A percentile compares a stretch with the other conserved stretches of the same genome.
phyloP scores from a whole-genome alignment of 2,888 invertebrate species.

The Catocala fraxini region DNA sequence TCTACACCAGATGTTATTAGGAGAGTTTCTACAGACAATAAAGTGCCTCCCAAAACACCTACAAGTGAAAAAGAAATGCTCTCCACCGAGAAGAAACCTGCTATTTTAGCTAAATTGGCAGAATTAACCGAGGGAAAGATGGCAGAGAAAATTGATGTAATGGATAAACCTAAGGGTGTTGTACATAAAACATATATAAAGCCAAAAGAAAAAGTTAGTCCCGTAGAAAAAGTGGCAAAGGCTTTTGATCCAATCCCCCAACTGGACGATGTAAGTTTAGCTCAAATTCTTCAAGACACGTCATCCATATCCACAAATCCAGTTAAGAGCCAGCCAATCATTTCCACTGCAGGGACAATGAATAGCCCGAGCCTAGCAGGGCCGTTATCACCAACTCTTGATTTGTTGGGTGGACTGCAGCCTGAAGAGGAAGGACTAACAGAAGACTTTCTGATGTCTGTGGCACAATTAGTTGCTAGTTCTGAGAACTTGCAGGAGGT shows the following conservation, averaged over 20 bases:
- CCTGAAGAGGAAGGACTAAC: constrained; percentile 90
- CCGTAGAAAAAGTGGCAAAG: constrained; percentile 68
- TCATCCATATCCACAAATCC: constrained; percentile 62
- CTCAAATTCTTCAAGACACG: constrained; percentile 83
- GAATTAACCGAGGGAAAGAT: constrained; percentile 51
- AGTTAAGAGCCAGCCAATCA: constrained; percentile 67
- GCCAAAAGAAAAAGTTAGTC: constrained; percentile 60
- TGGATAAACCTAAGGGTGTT: constrained; percentile 58
- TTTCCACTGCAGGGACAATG: constrained; percentile 70
- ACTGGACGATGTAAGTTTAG: constrained; percentile 82
- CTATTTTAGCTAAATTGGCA: constrained; percentile 40
- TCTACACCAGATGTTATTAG: constrained; percentile 93
- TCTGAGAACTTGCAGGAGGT: constrained; percentile 91
- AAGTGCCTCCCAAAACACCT: constrained; percentile 75
- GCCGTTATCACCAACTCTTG: constrained; percentile 88
- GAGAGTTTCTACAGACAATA: constrained; percentile 88
- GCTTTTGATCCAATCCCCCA: constrained; percentile 79
- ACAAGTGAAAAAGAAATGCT: constrained; percentile 75
- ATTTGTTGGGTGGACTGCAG: constrained; percentile 87
- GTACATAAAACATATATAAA: constrained; percentile 65
- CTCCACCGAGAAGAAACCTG: constrained; percentile 56
- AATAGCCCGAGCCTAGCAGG: constrained; percentile 84
- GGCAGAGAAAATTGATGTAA: constrained; percentile 45
- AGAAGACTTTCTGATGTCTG: constrained; percentile 91
- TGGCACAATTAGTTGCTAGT: constrained; percentile 91